These are phyloP conservation scores for Polydesmus complanatus DNA, from an alignment of 2,888 invertebrate genomes.

Conservation along the genomic window DNA sequence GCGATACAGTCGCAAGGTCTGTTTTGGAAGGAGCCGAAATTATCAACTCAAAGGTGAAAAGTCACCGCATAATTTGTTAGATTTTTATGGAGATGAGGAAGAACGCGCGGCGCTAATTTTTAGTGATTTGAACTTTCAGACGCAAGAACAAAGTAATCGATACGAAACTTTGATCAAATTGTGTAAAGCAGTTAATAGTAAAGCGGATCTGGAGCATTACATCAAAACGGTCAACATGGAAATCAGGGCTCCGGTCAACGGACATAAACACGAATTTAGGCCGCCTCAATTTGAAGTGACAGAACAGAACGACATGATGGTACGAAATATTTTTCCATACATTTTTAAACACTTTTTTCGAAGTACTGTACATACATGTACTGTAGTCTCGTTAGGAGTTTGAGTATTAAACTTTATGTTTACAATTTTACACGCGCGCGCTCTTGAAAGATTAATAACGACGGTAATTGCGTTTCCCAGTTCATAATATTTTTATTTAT, in stretches of 20 bases:
- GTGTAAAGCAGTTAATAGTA: constrained; percentile 58
- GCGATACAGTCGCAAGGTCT: constrained; percentile 71
- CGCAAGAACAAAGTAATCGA: constrained; percentile 64
- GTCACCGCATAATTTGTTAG: neutral
- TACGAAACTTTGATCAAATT: constrained; percentile 67
- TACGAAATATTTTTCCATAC: too few species aligned
- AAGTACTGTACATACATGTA: too few species aligned
- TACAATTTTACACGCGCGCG: too few species aligned
- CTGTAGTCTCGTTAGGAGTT: too few species aligned
- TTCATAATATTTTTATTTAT: too few species aligned
- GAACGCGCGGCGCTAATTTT: too few species aligned
- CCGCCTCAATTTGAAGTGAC: constrained; percentile 44
- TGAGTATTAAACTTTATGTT: too few species aligned
- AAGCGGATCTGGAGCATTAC: constrained; percentile 60
- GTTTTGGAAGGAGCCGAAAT: constrained; percentile 75
- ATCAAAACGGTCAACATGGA: constrained; percentile 50
- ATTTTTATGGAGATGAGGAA: too few species aligned
- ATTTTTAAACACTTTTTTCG: too few species aligned
- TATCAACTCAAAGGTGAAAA: constrained; percentile 61
- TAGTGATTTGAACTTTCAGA: constrained; percentile 37
- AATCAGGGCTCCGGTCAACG: constrained; percentile 29
- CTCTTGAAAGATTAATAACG: too few species aligned
- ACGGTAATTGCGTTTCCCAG: too few species aligned
- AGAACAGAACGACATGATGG: constrained; percentile 12
- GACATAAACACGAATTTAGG: constrained; percentile 41